A percentile compares a stretch with the other conserved stretches of the same genome.
These are phyloP conservation scores for Heterotis niloticus DNA, from an alignment of 2,113 vertebrate species.

Conservation along the genomic window DNA sequence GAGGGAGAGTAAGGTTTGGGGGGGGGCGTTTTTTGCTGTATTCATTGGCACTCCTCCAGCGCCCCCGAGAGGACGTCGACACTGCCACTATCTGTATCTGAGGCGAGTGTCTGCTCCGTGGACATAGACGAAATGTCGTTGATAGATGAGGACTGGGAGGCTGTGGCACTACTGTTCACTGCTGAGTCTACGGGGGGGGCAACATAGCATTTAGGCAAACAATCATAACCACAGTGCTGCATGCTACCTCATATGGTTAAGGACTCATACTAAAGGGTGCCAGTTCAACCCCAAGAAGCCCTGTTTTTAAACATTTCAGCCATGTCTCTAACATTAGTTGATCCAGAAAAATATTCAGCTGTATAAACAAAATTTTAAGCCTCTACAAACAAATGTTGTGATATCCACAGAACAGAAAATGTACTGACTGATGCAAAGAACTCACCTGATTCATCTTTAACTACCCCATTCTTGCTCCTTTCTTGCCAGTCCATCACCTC, in stretches of 20 bases:
- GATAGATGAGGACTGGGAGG: constrained; percentile 92
- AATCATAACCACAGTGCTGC: background rate
- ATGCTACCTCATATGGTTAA: background rate
- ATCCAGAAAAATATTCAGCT: background rate
- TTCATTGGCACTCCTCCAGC: constrained; percentile 85
- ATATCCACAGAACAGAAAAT: constrained; percentile 77
- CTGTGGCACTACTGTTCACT: constrained; percentile 81
- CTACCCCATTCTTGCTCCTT: constrained; percentile 91
- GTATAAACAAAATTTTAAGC: background rate
- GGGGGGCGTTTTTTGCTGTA: too few species aligned
- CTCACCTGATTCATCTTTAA: constrained; percentile 74
- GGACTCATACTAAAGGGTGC: background rate
- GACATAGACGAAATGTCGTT: constrained; percentile 99
- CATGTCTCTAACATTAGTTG: background rate
- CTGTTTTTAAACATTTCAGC: background rate
- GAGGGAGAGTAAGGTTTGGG: background rate
- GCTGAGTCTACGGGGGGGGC: constrained; percentile 77
- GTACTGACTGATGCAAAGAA: background rate
- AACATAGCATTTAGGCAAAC: constrained; percentile 59
- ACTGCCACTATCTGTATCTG: constrained; percentile 98
- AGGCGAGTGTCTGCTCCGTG: constrained; percentile 94
- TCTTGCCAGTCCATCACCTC: constrained; percentile 98
- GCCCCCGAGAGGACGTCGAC: constrained; percentile 86
- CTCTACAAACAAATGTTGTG: background rate
- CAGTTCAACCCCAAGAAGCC: background rate